Evolutionary conservation across 2,888 invertebrate species (phyloP).

Genomic region (Caenorhabditis becei): DNA sequence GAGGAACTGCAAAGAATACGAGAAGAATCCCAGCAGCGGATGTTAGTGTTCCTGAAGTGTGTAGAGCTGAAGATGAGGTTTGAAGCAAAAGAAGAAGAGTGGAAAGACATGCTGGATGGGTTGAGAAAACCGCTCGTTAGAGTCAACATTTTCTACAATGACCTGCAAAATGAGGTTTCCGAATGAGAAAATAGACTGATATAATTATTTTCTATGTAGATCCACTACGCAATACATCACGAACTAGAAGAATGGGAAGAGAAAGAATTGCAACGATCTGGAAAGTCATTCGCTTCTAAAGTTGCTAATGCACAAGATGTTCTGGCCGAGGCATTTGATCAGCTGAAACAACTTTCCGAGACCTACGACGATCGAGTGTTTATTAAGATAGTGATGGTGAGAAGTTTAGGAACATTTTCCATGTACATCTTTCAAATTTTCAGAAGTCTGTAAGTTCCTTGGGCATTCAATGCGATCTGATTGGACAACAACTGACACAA

Average conservation of each 20-base stretch:
- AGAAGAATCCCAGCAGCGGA: neutral
- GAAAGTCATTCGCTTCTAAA: neutral
- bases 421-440: neutral
- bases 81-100: conserved; percentile 26
- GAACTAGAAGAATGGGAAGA: neutral
- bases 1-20: conserved; percentile 8
- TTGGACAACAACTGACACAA: neutral
- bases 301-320: conserved; percentile 1
- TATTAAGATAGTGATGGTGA: conserved; percentile 32
- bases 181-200: neutral
- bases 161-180: conserved; percentile 18
- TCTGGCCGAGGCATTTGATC: neutral
- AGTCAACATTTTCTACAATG: neutral
- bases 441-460: conserved; percentile 12
- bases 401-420: neutral
- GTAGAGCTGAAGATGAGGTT: conserved; percentile 4
- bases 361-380: conserved; percentile 12
- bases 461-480: conserved; percentile 3
- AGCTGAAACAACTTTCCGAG: neutral
- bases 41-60: neutral
- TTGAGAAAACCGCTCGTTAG: conserved; percentile 11
- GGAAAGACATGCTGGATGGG: conserved; percentile 12
- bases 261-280: neutral
- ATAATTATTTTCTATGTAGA: neutral
- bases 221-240: neutral